A percentile compares a stretch with the other conserved stretches of the same genome.
Conservation (phyloP, 2,113 vertebrate genomes). For the Fregata magnificens region DNA sequence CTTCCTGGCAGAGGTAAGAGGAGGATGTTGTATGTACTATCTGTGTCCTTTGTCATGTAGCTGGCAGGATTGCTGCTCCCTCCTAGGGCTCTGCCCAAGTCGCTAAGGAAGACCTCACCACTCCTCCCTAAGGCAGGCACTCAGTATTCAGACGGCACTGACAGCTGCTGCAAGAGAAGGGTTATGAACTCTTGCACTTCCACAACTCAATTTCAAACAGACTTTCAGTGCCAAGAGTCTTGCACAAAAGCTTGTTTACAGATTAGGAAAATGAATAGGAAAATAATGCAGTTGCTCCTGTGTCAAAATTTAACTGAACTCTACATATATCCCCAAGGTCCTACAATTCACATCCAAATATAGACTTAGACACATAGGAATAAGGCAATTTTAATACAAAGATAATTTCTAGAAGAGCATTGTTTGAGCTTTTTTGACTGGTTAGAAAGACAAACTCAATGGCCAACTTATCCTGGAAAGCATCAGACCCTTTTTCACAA, state of each 20-base stretch:
- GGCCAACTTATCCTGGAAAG: slow-evolving; percentile 37
- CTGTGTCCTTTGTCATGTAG: not conserved
- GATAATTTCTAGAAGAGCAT: not conserved
- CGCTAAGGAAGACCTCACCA: not conserved
- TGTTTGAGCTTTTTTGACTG: slow-evolving; percentile 4
- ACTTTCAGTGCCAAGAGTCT: not conserved
- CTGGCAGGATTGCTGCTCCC: not conserved
- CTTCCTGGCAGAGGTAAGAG: not conserved
- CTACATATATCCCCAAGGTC: not conserved
- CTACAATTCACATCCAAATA: slow-evolving; percentile 1
- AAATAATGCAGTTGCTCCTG: slow-evolving; percentile 7
- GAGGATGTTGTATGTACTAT: not conserved
- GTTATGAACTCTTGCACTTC: slow-evolving; percentile 46
- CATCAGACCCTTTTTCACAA: not conserved
- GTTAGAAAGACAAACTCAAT: not conserved
- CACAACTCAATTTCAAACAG: slow-evolving; percentile 21
- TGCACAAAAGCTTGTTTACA: slow-evolving; percentile 46
- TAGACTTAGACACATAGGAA: not conserved
- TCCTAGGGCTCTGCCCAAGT: not conserved
- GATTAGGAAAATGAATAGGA: slow-evolving; percentile 7
- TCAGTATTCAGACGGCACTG: not conserved
- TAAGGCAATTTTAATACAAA: not conserved
- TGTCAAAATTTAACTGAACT: slow-evolving; percentile 28
- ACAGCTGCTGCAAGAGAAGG: slow-evolving; percentile 13
- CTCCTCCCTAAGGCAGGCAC: not conserved